Evolutionary conservation across 1,140 invertebrate species (phyloP).

Genomic region (Drosophila setifemur): DNA sequence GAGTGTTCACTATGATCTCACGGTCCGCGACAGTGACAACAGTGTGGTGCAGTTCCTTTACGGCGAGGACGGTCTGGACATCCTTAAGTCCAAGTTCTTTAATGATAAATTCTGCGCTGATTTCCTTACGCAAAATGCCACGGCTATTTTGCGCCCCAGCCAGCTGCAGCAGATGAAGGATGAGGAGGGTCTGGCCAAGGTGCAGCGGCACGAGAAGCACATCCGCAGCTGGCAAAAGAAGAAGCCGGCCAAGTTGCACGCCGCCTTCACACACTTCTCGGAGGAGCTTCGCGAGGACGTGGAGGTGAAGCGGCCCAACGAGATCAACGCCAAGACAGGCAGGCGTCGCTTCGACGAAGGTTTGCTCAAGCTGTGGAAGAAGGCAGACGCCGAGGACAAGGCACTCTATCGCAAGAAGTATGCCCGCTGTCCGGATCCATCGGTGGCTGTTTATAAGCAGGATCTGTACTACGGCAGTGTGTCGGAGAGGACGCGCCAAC

Average conservation of each 20-base stretch:
- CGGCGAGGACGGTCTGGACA: slow-evolving; percentile 98
- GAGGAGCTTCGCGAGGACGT: slow-evolving; percentile 72
- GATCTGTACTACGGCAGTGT: slow-evolving; percentile 91
- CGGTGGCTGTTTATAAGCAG: slow-evolving; percentile 87
- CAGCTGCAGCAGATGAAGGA: slow-evolving; percentile 79
- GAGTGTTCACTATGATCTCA: slow-evolving; percentile 94
- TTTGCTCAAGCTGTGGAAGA: slow-evolving; percentile 86
- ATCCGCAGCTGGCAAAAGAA: slow-evolving; percentile 87
- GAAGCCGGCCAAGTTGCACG: slow-evolving; percentile 73
- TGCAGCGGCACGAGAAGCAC: slow-evolving; percentile 84
- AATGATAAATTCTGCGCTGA: slow-evolving; percentile 88
- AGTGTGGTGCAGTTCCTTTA: slow-evolving; percentile 98
- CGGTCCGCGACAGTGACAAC: slow-evolving; percentile 96
- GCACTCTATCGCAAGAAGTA: slow-evolving; percentile 82
- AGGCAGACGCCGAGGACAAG: slow-evolving; percentile 85
- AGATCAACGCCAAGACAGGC: slow-evolving; percentile 72
- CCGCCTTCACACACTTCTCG: slow-evolving; percentile 77
- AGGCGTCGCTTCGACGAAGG: slow-evolving; percentile 80
- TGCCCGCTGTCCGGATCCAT: slow-evolving; percentile 88
- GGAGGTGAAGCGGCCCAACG: slow-evolving; percentile 61
- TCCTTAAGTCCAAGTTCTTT: slow-evolving; percentile 93
- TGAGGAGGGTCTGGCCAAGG: slow-evolving; percentile 84
- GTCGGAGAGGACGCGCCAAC: slow-evolving; percentile 89
- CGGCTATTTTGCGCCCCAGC: slow-evolving; percentile 84
- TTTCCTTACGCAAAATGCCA: slow-evolving; percentile 92